Evolutionary conservation across 2,797 vertebrate genomes (phyloP), one percentile per base, ranked within the genome.

Genomic region (Oreortyx pictus): DNA sequence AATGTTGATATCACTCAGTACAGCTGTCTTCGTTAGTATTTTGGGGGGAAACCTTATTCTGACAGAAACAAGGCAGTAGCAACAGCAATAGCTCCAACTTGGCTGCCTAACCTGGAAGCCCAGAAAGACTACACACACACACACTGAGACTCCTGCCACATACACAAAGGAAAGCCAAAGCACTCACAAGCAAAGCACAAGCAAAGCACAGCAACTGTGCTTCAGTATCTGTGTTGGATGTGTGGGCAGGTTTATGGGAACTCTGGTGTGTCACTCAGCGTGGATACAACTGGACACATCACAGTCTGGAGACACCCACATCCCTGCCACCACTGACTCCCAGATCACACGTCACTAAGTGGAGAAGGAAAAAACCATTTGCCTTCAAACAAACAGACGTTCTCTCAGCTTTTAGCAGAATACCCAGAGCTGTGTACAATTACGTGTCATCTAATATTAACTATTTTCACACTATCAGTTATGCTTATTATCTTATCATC

Each of bases 401-500:
- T 47, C 68, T 79, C 27, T 67, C 61, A 33, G 44, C 50, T 83
- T 85, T 68, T 44, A 52, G 37, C n/a, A 91, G 56, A 79, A 52
- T 29, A 88, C 20, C 54, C 86, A 74, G 54, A 88, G 54, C 75
- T 41, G 60, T 0, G 0, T 35, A 84, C 43, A 43, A 88, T 54
- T 76, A 62, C 2, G 14, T 72, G 46, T 67, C 11, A 60, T 49
- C 54, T 33, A 59, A 25, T 14, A 90, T 37, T 35, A 81, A 44
- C 49, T 13, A 8, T 83, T 93, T 88, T 89, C 73, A 75, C 23
- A 39, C 47, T 62, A 39, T 27, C 66, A 44, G 9, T 66, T 85
- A 57, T 35, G 84, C 47, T 77, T 65, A 82, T 14, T 71, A 83
- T 19, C 37, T 90, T 87, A 88, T 70, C 66, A 73, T 80, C 61